A percentile compares a stretch with the other conserved stretches of the same genome.
Evolutionary conservation across 2,113 vertebrate species (phyloP).

Genomic region (Gopherus evgoodei): DNA sequence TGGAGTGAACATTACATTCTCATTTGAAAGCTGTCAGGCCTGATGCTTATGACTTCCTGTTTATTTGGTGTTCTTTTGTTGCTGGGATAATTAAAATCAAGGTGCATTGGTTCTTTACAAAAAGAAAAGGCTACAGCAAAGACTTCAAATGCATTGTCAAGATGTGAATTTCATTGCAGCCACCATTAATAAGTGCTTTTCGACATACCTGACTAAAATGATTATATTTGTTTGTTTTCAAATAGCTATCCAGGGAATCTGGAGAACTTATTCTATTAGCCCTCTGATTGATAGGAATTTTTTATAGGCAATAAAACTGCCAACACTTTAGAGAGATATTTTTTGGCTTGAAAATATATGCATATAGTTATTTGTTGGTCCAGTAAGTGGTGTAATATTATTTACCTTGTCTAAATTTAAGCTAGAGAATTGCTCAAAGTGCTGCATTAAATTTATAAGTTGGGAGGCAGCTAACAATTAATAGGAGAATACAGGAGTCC

Average conservation of each 20-base stretch:
- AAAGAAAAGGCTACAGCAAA: neutral
- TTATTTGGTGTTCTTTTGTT: neutral
- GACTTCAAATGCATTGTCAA: neutral
- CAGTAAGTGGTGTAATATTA: neutral
- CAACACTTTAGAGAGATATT: neutral
- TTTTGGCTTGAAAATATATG: neutral
- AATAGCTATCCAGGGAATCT: neutral
- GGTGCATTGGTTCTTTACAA: neutral
- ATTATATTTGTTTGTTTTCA: neutral
- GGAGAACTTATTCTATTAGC: neutral
- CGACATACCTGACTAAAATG: neutral
- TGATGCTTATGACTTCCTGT: neutral
- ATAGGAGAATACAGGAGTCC: neutral
- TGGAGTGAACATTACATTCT: neutral
- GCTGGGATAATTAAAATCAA: neutral
- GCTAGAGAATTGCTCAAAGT: neutral
- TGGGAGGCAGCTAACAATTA: neutral
- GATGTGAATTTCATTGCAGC: neutral
- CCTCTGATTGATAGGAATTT: neutral
- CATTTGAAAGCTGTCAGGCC: neutral
- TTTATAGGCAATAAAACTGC: neutral
- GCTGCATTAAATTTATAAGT: neutral
- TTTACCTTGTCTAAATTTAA: neutral
- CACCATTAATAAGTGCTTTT: neutral
- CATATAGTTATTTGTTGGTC: neutral